Evolutionary conservation across 2,113 vertebrate genomes (phyloP).

Genomic region (Eolophus roseicapilla): DNA sequence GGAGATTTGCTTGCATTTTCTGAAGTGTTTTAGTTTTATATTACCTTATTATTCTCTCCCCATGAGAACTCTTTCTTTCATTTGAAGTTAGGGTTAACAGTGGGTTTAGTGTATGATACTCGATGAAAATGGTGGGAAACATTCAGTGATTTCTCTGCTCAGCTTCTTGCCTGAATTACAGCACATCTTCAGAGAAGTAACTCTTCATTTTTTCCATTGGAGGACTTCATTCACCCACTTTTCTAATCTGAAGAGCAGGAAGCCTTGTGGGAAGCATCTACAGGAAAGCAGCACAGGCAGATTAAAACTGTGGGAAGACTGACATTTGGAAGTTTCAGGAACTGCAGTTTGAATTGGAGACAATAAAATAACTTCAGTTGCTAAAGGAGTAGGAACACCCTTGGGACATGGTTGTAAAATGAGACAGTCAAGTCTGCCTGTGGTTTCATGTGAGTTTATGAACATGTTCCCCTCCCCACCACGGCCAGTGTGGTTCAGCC

Average conservation of each 20-base stretch:
- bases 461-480: not conserved
- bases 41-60: not conserved
- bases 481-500: not conserved
- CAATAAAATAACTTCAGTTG: not conserved
- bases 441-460: not conserved
- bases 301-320: not conserved
- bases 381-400: not conserved
- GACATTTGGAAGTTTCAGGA: not conserved
- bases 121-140: not conserved
- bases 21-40: not conserved
- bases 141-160: not conserved
- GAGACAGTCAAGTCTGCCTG: not conserved
- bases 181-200: not conserved
- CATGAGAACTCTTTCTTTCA: not conserved
- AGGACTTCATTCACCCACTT: not conserved
- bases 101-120: not conserved
- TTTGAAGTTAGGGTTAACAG: not conserved
- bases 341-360: not conserved
- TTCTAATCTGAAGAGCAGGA: not conserved
- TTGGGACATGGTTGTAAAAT: not conserved
- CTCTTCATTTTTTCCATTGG: not conserved
- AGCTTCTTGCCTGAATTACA: not conserved
- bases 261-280: not conserved
- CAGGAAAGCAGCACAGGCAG: not conserved
- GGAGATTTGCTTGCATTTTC: not conserved